A percentile compares a stretch with the other conserved stretches of the same genome.
These are phyloP conservation scores for Spisula solida DNA, from an alignment of 2,888 invertebrate species.

Conservation along the genomic window DNA sequence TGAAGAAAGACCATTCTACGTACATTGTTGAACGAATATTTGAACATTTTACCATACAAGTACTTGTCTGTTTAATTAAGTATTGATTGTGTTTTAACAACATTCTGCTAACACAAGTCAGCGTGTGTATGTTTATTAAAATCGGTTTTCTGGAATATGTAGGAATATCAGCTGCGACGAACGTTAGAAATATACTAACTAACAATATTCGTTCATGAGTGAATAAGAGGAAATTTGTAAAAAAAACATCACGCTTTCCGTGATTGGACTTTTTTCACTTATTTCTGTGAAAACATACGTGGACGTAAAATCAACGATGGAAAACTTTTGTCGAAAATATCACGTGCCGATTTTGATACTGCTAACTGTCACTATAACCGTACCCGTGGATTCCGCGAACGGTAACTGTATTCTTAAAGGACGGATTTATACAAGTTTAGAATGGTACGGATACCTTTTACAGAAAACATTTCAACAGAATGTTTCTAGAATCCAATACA, in stretches of 20 bases:
- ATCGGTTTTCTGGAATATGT: not conserved
- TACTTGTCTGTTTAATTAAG: not conserved
- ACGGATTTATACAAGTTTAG: conserved; percentile 77
- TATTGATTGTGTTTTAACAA: not conserved
- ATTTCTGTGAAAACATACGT: not conserved
- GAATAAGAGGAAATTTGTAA: not conserved
- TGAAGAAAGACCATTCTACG: not conserved
- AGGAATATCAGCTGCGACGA: not conserved
- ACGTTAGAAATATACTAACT: not conserved
- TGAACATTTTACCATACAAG: not conserved
- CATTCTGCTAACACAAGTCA: not conserved
- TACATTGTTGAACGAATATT: not conserved
- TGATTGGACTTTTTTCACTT: not conserved
- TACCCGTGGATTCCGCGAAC: conserved; percentile 31
- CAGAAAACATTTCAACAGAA: conserved; percentile 82
- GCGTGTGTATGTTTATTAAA: not conserved
- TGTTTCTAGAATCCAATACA: conserved; percentile 82
- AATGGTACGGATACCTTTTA: conserved; percentile 83
- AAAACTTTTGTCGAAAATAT: not conserved
- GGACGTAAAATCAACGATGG: conserved; percentile 29
- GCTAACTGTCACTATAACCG: conserved; percentile 33
- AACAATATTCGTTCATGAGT: not conserved
- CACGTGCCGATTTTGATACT: conserved; percentile 4
- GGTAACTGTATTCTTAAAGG: conserved; percentile 79
- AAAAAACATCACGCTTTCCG: not conserved